These are phyloP conservation scores for Lepidurus arcticus DNA, from an alignment of 1,140 invertebrate genomes.

Conservation along the genomic window DNA sequence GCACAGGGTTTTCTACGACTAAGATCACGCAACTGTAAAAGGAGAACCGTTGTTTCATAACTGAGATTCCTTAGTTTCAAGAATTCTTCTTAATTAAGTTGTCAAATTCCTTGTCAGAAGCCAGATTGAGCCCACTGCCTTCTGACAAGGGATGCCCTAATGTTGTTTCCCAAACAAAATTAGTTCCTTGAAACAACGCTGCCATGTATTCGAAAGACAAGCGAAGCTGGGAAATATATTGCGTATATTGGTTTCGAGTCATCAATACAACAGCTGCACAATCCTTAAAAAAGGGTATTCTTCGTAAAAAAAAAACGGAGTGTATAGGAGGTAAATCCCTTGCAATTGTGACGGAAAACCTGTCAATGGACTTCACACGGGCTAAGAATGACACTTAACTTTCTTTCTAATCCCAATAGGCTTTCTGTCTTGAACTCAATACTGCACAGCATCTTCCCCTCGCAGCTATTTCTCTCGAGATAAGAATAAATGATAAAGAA, in stretches of 20 bases:
- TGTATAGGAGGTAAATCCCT: no score
- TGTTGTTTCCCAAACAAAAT: background rate
- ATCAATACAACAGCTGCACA: no score
- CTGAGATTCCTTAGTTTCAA: background rate
- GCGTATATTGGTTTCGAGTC: background rate
- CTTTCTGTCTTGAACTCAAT: no score
- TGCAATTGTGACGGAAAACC: no score
- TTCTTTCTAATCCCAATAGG: no score
- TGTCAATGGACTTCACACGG: no score
- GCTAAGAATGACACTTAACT: no score
- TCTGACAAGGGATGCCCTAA: background rate
- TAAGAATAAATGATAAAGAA: no score
- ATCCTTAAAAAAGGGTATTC: no score
- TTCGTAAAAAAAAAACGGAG: no score
- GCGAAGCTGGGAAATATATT: background rate
- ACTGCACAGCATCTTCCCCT: no score
- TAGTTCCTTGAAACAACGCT: background rate
- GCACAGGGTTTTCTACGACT: constrained; percentile 9
- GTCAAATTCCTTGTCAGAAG: constrained; percentile 15
- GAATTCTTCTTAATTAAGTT: background rate
- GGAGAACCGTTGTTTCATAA: background rate
- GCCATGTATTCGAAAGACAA: background rate
- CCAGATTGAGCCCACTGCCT: background rate
- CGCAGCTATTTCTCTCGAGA: no score
- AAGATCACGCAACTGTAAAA: constrained; percentile 20